Conservation (phyloP, 2,888 invertebrate genomes). For the Pharmacophagus antenor region DNA sequence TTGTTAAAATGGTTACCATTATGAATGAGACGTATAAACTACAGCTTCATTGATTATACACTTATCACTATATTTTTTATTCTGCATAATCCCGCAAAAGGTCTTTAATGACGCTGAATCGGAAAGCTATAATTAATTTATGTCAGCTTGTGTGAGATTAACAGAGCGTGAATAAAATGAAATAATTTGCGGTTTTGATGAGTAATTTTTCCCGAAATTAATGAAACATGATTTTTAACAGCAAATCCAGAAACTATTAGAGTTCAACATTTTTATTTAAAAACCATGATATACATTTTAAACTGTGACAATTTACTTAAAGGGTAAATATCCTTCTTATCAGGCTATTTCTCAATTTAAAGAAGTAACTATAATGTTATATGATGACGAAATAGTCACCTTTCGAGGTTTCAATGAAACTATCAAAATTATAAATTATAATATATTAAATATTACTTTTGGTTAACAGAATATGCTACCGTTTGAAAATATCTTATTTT, state of each 20-base stretch:
- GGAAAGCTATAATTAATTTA: constrained; percentile 26
- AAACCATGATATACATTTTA: too few species aligned
- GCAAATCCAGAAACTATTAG: too few species aligned
- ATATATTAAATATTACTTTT: too few species aligned
- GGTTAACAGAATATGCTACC: too few species aligned
- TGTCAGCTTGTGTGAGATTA: constrained; percentile 26
- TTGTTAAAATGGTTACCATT: not conserved
- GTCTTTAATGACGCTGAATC: constrained; percentile 17
- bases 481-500: too few species aligned
- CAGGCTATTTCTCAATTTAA: too few species aligned
- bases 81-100: not conserved
- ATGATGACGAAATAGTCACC: too few species aligned
- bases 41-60: not conserved
- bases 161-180: constrained; percentile 24
- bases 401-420: too few species aligned
- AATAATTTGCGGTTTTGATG: constrained; percentile 19
- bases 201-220: constrained; percentile 13
- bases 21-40: not conserved
- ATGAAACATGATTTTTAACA: not conserved
- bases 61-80: not conserved
- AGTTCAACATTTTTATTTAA: not conserved
- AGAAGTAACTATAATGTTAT: too few species aligned
- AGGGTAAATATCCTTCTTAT: too few species aligned
- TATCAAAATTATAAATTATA: too few species aligned
- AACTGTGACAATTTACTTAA: too few species aligned